Conservation (phyloP, 2,113 vertebrate genomes). For the Danionella cerebrum region DNA sequence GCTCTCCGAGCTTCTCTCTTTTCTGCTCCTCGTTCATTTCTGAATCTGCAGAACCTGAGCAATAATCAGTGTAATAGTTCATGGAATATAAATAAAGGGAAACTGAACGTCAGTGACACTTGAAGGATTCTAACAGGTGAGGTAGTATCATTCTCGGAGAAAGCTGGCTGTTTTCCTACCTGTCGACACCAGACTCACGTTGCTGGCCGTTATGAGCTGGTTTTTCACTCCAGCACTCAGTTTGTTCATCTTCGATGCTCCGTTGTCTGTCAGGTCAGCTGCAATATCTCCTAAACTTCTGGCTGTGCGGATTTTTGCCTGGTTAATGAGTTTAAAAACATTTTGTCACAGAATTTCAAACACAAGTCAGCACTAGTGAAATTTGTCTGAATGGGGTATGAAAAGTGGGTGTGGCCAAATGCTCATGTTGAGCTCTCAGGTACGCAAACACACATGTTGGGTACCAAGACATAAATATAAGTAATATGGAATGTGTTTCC, state of each 20-base stretch:
- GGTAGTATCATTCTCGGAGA: neutral
- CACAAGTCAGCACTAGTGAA: too few species aligned
- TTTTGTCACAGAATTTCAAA: too few species aligned
- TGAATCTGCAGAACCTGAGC: slow-evolving; percentile 85
- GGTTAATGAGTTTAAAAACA: neutral
- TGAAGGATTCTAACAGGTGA: too few species aligned
- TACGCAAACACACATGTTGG: too few species aligned
- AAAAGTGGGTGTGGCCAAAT: too few species aligned
- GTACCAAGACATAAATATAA: too few species aligned
- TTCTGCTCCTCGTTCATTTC: slow-evolving; percentile 90
- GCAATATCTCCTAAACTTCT: slow-evolving; percentile 86
- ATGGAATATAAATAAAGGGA: neutral
- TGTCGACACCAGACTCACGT: slow-evolving; percentile 91
- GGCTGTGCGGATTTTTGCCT: slow-evolving; percentile 86
- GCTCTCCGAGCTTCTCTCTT: slow-evolving; percentile 84
- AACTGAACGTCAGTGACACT: neutral
- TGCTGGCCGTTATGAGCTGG: slow-evolving; percentile 94
- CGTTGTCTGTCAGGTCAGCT: slow-evolving; percentile 85
- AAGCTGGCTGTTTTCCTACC: slow-evolving; percentile 54
- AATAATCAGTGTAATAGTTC: neutral
- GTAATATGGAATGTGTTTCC: too few species aligned
- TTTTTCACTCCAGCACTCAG: slow-evolving; percentile 77
- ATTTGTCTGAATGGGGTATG: too few species aligned
- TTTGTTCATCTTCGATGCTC: slow-evolving; percentile 72
- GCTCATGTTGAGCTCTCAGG: too few species aligned